These are phyloP conservation scores for Catostylus mosaicus DNA, from an alignment of 30 jellyfish, hydroid and myxozoan genomes.

Conservation along the genomic window DNA sequence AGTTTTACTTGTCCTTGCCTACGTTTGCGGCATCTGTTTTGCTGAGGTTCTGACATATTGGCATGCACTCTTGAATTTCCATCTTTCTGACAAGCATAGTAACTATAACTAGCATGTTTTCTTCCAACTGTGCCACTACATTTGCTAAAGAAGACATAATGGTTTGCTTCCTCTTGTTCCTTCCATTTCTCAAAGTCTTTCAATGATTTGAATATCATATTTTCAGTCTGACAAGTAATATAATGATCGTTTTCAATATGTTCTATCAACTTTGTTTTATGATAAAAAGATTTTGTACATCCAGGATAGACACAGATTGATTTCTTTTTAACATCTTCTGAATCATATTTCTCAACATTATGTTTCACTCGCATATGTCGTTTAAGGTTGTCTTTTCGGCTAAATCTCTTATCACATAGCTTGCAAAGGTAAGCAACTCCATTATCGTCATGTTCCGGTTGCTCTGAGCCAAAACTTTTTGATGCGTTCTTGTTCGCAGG, in stretches of 20 bases:
- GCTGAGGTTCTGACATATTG: neutral
- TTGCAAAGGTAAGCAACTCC: slow-evolving; percentile 2
- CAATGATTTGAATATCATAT: slow-evolving; percentile 13
- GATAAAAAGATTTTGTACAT: slow-evolving; percentile 18
- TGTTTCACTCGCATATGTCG: slow-evolving; percentile 25
- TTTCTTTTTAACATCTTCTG: slow-evolving; percentile 23
- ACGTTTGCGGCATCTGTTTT: neutral
- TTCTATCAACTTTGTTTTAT: slow-evolving; percentile 17
- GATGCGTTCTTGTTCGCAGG: neutral
- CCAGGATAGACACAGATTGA: slow-evolving; percentile 25
- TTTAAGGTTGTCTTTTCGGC: slow-evolving; percentile 37
- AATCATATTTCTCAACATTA: neutral
- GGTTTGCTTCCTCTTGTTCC: slow-evolving; percentile 24
- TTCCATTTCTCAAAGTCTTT: slow-evolving; percentile 34
- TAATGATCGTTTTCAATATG: slow-evolving; percentile 24
- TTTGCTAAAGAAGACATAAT: slow-evolving; percentile 30
- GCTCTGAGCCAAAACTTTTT: neutral
- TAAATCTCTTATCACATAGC: neutral
- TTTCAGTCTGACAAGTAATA: slow-evolving; percentile 11
- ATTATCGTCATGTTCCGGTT: neutral
- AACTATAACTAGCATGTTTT: slow-evolving; percentile 28
- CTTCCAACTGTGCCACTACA: slow-evolving; percentile 20
- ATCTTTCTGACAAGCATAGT: slow-evolving; percentile 30
- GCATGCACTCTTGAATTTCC: slow-evolving; percentile 1
- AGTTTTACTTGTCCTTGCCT: slow-evolving; percentile 1